Evolutionary conservation across 2,113 vertebrate species (phyloP).

Genomic region (Corvus hawaiiensis): DNA sequence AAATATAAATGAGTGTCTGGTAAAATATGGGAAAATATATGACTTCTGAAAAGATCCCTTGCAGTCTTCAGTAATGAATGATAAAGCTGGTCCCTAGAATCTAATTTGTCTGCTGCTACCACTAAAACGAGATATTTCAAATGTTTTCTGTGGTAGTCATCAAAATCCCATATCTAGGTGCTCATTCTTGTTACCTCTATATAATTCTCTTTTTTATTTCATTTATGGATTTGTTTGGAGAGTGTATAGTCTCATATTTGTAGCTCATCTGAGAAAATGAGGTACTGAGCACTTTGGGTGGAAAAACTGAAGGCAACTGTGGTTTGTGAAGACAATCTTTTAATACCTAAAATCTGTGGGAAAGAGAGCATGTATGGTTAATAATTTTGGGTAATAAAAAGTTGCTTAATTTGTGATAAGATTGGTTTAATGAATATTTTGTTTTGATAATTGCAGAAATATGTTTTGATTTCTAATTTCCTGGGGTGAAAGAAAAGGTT

Average conservation of each 20-base stretch:
- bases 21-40: not conserved
- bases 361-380: not conserved
- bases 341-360: not conserved
- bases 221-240: not conserved
- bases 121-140: not conserved
- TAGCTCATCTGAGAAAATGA: conserved; percentile 10
- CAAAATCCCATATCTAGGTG: not conserved
- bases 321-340: not conserved
- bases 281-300: not conserved
- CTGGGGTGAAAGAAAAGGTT: not conserved
- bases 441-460: not conserved
- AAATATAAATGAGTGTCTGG: not conserved
- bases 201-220: not conserved
- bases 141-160: not conserved
- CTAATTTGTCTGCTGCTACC: not conserved
- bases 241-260: not conserved
- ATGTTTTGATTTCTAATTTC: not conserved
- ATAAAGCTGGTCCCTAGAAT: not conserved
- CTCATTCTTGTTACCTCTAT: not conserved
- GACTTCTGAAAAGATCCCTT: not conserved
- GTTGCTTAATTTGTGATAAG: not conserved
- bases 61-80: not conserved
- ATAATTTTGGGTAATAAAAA: not conserved
- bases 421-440: not conserved
- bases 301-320: not conserved